Percentiles rank a stretch among this genome's conserved stretches.
Evolutionary conservation across 2,797 vertebrate genomes (phyloP).

Genomic region (Scomberomorus guttatus): DNA sequence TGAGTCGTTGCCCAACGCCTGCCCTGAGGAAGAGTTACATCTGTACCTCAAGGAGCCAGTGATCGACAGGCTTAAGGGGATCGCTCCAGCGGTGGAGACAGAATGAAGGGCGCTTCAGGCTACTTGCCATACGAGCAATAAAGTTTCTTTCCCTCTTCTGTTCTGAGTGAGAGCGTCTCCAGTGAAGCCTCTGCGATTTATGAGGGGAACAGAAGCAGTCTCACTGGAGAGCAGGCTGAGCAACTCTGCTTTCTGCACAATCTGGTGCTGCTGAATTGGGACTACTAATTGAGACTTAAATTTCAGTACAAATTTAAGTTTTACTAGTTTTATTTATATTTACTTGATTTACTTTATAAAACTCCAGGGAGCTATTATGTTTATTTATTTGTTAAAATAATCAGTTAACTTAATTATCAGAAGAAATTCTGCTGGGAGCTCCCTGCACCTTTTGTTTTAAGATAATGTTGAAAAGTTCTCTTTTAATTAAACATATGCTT

Average conservation of each 20-base stretch:
- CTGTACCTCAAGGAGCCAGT: constrained; percentile 43
- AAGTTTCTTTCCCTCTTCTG: constrained; percentile 12
- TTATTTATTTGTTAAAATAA: background rate
- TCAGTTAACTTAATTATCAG: background rate
- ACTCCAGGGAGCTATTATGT: background rate
- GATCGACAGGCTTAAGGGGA: constrained; percentile 30
- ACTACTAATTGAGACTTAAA: background rate
- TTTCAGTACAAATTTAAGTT: background rate
- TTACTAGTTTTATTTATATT: background rate
- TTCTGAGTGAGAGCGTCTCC: background rate
- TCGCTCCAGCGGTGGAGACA: constrained; percentile 47
- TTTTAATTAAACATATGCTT: background rate
- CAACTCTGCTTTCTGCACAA: constrained; percentile 27
- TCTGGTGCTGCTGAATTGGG: constrained; percentile 4
- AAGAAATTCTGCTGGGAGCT: background rate
- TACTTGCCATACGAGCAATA: constrained; percentile 30
- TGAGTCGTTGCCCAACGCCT: background rate
- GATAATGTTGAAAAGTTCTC: background rate
- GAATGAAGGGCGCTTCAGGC: constrained; percentile 27
- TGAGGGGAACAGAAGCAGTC: constrained; percentile 11
- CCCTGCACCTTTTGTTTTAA: background rate
- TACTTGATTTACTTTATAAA: background rate
- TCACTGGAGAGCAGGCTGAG: constrained; percentile 12
- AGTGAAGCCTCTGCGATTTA: constrained; percentile 12
- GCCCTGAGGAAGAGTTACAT: constrained; percentile 23